Conservation (phyloP, 1,140 invertebrate species). For the Frieseomelitta varia region DNA sequence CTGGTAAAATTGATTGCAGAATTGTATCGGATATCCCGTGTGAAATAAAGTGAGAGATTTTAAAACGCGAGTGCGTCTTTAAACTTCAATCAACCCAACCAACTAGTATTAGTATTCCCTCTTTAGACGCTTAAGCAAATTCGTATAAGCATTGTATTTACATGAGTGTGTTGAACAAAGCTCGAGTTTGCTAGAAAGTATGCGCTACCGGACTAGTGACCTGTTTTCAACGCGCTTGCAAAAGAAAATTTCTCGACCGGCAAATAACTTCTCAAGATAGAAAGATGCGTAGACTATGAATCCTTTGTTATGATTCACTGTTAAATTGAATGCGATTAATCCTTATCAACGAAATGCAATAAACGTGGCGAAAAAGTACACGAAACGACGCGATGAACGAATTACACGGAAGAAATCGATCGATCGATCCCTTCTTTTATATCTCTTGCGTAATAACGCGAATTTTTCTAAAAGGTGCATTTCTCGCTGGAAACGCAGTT, state of each 20-base stretch:
- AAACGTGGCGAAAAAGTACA: no score
- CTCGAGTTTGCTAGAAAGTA: background rate
- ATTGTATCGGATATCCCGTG: no score
- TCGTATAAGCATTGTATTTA: slow-evolving; percentile 13
- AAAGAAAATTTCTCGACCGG: background rate
- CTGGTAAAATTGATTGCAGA: background rate
- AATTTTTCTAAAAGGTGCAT: background rate
- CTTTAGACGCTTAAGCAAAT: slow-evolving; percentile 12
- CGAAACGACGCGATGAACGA: no score
- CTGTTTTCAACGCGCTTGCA: background rate
- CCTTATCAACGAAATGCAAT: background rate
- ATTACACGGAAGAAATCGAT: background rate
- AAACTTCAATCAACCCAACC: background rate
- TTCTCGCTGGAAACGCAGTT: slow-evolving; percentile 21
- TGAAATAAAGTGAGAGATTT: background rate
- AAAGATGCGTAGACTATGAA: background rate
- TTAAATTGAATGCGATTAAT: background rate
- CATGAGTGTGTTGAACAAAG: slow-evolving; percentile 2
- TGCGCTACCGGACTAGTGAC: no score
- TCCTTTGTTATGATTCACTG: no score
- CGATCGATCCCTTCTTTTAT: background rate
- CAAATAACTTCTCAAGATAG: no score
- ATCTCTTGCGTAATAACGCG: background rate
- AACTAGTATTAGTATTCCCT: background rate
- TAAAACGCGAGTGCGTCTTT: background rate